A percentile compares a stretch with the other conserved stretches of the same genome.
These are phyloP conservation scores for Syngnathus acus DNA, from an alignment of 2,797 vertebrate genomes.

Conservation along the genomic window DNA sequence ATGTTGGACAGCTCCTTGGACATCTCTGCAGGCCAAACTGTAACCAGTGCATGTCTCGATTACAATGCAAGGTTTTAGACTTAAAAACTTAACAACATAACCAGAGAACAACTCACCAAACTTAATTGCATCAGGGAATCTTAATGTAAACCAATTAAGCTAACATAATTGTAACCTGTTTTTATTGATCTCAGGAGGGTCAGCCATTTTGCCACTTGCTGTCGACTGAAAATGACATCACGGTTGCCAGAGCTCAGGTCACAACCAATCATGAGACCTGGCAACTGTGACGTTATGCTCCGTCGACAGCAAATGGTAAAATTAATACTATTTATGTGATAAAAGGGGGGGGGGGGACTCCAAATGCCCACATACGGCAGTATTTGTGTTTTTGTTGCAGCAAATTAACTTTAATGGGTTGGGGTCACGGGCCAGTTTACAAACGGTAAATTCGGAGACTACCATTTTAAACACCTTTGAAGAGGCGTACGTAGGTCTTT, in stretches of 20 bases:
- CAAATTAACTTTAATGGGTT: neutral
- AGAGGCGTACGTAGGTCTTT: slow-evolving; percentile 5
- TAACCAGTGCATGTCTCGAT: neutral
- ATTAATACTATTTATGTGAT: too few relatives aligned
- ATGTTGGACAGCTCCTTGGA: neutral
- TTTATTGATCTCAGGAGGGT: too few relatives aligned
- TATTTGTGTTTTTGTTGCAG: neutral
- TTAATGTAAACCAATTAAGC: too few relatives aligned
- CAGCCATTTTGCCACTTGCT: too few relatives aligned
- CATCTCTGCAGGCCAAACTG: slow-evolving; percentile 1
- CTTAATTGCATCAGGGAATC: neutral
- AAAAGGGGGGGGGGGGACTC: too few relatives aligned
- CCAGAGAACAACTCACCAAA: neutral
- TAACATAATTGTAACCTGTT: too few relatives aligned
- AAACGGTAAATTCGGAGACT: slow-evolving; percentile 26
- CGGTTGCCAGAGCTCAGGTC: too few relatives aligned
- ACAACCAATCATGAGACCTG: too few relatives aligned
- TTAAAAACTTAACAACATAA: neutral
- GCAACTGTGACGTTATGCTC: too few relatives aligned
- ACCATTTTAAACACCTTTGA: slow-evolving; percentile 28
- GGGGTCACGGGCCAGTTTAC: slow-evolving; percentile 18
- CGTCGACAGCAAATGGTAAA: too few relatives aligned
- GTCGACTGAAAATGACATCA: too few relatives aligned
- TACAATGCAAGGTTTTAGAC: neutral
- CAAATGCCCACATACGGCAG: too few relatives aligned